Evolutionary conservation across 2,113 vertebrate species (phyloP).

Genomic region (Nyctibius bracteatus): DNA sequence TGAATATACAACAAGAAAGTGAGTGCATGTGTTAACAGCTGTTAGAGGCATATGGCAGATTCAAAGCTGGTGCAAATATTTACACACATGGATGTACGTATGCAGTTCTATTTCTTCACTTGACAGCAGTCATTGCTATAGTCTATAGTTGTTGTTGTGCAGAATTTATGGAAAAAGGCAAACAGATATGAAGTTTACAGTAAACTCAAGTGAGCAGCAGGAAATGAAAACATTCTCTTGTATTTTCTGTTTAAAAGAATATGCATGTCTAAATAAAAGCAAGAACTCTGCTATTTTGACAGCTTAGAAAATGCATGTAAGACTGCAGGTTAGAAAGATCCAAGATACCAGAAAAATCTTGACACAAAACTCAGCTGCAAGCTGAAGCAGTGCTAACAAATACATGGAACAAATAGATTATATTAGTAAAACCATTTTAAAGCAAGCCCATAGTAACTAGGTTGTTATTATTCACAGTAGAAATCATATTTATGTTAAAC

Average conservation of each 20-base stretch:
- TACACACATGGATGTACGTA: not conserved
- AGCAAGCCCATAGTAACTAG: not conserved
- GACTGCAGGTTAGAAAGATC: not conserved
- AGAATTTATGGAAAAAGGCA: not conserved
- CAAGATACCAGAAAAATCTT: not conserved
- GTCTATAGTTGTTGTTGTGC: not conserved
- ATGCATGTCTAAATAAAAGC: not conserved
- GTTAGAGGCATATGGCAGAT: slow-evolving; percentile 12
- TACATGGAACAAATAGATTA: not conserved
- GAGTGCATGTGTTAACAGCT: not conserved
- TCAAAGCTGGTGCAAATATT: slow-evolving; percentile 35
- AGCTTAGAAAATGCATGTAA: not conserved
- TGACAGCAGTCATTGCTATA: not conserved
- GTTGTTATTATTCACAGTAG: not conserved
- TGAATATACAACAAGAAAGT: not conserved
- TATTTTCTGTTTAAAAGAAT: not conserved
- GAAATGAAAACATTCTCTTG: not conserved
- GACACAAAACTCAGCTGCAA: not conserved
- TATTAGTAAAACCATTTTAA: not conserved
- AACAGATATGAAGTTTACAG: not conserved
- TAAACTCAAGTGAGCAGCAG: not conserved
- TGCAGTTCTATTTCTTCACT: not conserved
- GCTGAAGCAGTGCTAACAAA: not conserved
- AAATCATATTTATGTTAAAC: not conserved
- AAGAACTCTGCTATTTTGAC: not conserved